A percentile compares a stretch with the other conserved stretches of the same genome.
Conservation (phyloP, 1,140 invertebrate genomes). For the Sesamia nonagrioides region DNA sequence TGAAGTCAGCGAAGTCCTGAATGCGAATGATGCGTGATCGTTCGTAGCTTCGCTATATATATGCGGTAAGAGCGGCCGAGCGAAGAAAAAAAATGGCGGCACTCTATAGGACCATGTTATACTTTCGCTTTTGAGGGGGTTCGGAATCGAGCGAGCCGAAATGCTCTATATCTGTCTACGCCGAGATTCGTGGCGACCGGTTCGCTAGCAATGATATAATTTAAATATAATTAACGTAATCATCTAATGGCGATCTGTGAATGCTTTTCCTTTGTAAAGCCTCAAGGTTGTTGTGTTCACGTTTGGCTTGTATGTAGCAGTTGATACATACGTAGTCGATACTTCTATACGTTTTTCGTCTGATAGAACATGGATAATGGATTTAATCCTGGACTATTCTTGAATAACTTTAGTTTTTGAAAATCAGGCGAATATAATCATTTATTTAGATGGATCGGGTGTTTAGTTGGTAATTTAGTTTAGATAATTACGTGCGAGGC, state of each 20-base stretch:
- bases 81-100: slow-evolving; percentile 80
- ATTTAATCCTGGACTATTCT: slow-evolving; percentile 13
- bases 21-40: slow-evolving; percentile 86
- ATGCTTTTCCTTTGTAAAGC: slow-evolving; percentile 47
- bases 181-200: slow-evolving; percentile 67
- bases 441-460: neutral
- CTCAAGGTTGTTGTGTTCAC: slow-evolving; percentile 39
- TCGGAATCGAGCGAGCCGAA: slow-evolving; percentile 69
- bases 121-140: slow-evolving; percentile 87
- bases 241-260: slow-evolving; percentile 44
- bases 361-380: neutral
- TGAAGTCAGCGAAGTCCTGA: slow-evolving; percentile 87
- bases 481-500: neutral
- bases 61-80: slow-evolving; percentile 82
- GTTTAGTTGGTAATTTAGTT: neutral
- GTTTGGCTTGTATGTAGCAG: slow-evolving; percentile 23
- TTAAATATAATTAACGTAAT: slow-evolving; percentile 52
- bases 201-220: slow-evolving; percentile 59
- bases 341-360: slow-evolving; percentile 11
- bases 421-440: neutral
- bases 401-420: neutral
- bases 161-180: slow-evolving; percentile 74
- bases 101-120: slow-evolving; percentile 81
- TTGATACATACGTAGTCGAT: neutral
- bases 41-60: slow-evolving; percentile 83